Conservation (phyloP, 2,888 invertebrate genomes). For the Gortyna flavago region DNA sequence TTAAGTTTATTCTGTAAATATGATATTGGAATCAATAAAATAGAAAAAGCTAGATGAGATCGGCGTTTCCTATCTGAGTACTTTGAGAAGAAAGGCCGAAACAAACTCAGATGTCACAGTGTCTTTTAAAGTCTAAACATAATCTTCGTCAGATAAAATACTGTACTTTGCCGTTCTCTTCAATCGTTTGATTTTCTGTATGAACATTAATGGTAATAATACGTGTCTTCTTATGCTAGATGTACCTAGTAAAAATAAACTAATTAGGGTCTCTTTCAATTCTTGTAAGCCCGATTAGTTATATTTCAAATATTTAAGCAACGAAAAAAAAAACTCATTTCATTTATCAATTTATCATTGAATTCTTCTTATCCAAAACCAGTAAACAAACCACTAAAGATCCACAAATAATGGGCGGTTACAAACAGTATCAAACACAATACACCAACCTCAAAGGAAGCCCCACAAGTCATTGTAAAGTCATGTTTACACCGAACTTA, state of each 20-base stretch:
- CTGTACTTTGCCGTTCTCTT: background rate
- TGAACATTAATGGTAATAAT: too few species aligned
- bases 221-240: background rate
- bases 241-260: background rate
- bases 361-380: background rate
- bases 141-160: background rate
- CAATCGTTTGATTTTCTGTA: background rate
- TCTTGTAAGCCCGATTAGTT: background rate
- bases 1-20: background rate
- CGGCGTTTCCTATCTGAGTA: background rate
- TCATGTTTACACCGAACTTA: conserved; percentile 56
- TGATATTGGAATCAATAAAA: background rate
- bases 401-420: background rate
- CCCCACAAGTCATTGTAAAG: conserved; percentile 36
- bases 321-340: background rate
- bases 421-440: background rate
- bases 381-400: background rate
- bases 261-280: background rate
- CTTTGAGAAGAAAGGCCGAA: background rate
- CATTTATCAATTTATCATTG: background rate
- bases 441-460: conserved; percentile 21
- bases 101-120: background rate
- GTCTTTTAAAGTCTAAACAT: background rate
- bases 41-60: background rate
- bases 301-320: background rate